Evolutionary conservation across 2,888 invertebrate genomes (phyloP).

Genomic region (Xestia xanthographa): DNA sequence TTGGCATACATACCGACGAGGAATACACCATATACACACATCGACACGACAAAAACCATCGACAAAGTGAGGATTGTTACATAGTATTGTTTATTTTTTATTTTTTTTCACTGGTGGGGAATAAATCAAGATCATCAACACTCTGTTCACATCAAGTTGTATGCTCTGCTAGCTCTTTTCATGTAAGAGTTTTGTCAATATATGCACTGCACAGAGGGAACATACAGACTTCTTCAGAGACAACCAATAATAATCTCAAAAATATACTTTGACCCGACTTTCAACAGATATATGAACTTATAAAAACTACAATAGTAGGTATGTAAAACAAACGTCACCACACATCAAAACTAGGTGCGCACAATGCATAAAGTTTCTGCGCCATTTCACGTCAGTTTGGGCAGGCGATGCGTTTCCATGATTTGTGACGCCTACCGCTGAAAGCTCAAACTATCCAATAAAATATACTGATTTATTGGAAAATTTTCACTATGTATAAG

Average conservation of each 20-base stretch:
- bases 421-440: conserved; percentile 71
- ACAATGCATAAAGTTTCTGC: conserved; percentile 67
- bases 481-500: conserved; percentile 51
- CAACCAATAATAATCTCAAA: background rate
- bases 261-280: background rate
- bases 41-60: too few relatives aligned
- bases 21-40: too few relatives aligned
- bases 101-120: background rate
- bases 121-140: background rate
- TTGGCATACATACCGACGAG: too few relatives aligned
- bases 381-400: conserved; percentile 74
- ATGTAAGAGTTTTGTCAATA: background rate
- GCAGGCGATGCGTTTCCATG: conserved; percentile 72
- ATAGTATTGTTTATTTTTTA: background rate
- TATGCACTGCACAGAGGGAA: background rate
- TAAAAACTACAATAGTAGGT: conserved; percentile 24
- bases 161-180: background rate
- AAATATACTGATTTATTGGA: conserved; percentile 69
- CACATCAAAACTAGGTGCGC: conserved; percentile 59
- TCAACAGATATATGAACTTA: conserved; percentile 21
- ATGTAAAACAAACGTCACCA: conserved; percentile 55
- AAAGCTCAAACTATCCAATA: conserved; percentile 72
- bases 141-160: background rate
- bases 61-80: too few relatives aligned
- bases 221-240: background rate